A percentile compares a stretch with the other conserved stretches of the same genome.
Evolutionary conservation across 2,113 vertebrate species (phyloP).

Genomic region (Ailuropoda melanoleuca): DNA sequence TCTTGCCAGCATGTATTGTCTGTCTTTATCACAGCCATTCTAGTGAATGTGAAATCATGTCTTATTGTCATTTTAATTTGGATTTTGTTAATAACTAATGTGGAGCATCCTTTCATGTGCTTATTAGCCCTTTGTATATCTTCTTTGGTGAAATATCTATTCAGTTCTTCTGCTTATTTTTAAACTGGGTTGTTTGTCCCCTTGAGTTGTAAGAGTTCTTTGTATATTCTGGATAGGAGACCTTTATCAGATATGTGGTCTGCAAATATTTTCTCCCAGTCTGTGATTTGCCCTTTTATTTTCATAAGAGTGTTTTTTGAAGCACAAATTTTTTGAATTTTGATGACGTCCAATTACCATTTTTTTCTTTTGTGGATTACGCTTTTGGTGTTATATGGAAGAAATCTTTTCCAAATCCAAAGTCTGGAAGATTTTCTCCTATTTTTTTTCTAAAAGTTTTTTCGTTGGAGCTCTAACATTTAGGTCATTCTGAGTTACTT

Average conservation of each 20-base stretch:
- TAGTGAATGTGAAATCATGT: background rate
- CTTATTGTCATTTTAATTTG: slow-evolving; percentile 1
- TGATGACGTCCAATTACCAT: background rate
- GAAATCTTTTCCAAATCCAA: background rate
- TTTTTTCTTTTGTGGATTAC: background rate
- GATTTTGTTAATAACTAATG: background rate
- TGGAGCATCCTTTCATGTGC: background rate
- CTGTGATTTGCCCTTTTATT: background rate
- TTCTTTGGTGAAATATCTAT: background rate
- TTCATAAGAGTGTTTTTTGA: background rate
- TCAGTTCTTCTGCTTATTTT: background rate
- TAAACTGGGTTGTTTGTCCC: background rate
- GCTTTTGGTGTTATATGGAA: background rate
- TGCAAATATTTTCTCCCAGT: slow-evolving; percentile 4
- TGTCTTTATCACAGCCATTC: background rate
- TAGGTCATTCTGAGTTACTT: slow-evolving; percentile 2
- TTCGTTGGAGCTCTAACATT: background rate
- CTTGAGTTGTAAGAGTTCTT: background rate
- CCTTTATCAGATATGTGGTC: background rate
- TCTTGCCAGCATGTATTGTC: background rate
- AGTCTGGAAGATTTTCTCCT: background rate
- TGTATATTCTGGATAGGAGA: background rate
- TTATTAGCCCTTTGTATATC: background rate
- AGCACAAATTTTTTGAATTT: background rate
- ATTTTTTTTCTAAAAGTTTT: background rate